phyloP scores from a whole-genome alignment of 2,797 vertebrate species.

The Dipus sagitta region DNA sequence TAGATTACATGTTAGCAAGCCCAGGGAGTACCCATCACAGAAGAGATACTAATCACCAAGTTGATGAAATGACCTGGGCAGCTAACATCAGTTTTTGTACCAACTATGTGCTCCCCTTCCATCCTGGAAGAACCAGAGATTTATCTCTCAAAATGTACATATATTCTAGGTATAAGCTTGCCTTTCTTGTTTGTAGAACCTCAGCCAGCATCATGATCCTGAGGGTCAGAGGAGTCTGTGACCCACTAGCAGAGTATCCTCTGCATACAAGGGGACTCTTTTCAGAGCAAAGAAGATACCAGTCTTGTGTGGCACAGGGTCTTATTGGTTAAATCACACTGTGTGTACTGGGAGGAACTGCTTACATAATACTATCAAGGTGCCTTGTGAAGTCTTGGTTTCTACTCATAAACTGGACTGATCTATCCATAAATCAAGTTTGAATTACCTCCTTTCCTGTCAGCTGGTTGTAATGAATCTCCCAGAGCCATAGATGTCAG shows the following conservation, averaged over 20 bases:
- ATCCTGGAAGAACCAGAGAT: not conserved
- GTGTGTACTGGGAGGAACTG: not conserved
- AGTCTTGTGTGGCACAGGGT: not conserved
- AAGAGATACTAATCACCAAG: slow-evolving; percentile 20
- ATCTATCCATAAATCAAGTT: not conserved
- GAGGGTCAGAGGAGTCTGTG: not conserved
- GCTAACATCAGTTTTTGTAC: not conserved
- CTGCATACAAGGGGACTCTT: not conserved
- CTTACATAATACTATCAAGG: not conserved
- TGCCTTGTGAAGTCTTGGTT: not conserved
- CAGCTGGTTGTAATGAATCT: not conserved
- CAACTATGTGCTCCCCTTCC: not conserved
- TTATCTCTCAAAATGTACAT: not conserved
- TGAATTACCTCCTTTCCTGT: slow-evolving; percentile 10
- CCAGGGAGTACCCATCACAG: not conserved
- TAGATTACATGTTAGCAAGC: not conserved
- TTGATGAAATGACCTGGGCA: not conserved
- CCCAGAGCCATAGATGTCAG: not conserved
- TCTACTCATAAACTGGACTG: not conserved
- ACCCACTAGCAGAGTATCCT: not conserved
- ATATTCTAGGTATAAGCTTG: not conserved
- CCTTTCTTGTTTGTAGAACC: not conserved
- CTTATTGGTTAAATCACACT: not conserved
- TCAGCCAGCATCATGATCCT: not conserved
- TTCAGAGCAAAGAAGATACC: slow-evolving; percentile 12